These are phyloP conservation scores for Eurytoma californica DNA, from an alignment of 2,888 invertebrate species.

Conservation along the genomic window DNA sequence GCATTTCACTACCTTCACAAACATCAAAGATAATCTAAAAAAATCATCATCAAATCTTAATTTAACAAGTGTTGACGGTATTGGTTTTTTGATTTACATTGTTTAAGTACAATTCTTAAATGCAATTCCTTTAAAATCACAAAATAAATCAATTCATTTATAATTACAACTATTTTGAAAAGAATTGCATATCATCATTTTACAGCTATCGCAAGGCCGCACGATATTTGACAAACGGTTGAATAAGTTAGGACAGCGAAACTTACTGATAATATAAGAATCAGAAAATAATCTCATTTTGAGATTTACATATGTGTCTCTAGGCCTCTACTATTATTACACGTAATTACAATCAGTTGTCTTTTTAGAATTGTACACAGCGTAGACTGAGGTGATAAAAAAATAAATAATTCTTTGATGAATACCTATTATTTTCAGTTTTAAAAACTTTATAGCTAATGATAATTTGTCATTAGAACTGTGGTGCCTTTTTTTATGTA, in stretches of 20 bases:
- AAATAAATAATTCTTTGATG: constrained; percentile 30
- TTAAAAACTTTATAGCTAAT: constrained; percentile 33
- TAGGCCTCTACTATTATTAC: constrained; percentile 6
- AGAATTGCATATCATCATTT: constrained; percentile 14
- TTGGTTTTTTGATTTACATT: neutral
- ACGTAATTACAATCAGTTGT: constrained; percentile 18
- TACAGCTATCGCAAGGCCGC: constrained; percentile 38
- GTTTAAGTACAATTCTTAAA: constrained; percentile 28
- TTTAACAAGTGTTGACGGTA: neutral
- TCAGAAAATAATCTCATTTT: constrained; percentile 41
- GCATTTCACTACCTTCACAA: neutral
- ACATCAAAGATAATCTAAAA: neutral
- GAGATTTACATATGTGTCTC: constrained; percentile 2
- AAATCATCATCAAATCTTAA: neutral
- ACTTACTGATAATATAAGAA: constrained; percentile 33
- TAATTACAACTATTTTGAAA: neutral
- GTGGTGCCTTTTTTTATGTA: constrained; percentile 29
- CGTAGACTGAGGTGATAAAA: constrained; percentile 23
- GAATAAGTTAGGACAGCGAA: constrained; percentile 25
- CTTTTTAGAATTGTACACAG: constrained; percentile 22
- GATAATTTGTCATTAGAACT: constrained; percentile 25
- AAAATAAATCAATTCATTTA: neutral
- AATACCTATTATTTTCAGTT: constrained; percentile 24
- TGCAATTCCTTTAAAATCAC: constrained; percentile 25
- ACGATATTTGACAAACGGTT: constrained; percentile 30